Evolutionary conservation across 2,797 vertebrate genomes (phyloP).

Genomic region (Macropus fuliginosus): DNA sequence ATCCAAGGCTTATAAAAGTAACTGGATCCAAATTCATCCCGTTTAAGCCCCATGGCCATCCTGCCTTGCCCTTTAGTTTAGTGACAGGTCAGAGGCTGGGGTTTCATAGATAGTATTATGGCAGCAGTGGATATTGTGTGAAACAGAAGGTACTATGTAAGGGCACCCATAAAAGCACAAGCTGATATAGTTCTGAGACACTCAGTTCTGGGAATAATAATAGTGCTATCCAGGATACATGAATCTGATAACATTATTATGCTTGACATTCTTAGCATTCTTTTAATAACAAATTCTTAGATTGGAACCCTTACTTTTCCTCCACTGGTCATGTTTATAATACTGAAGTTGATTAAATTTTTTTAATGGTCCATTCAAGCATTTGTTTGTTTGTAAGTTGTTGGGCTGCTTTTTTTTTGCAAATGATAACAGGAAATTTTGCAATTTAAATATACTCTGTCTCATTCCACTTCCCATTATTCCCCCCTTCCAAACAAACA

Average conservation of each 20-base stretch:
- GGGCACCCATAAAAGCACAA: background rate
- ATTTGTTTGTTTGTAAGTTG: background rate
- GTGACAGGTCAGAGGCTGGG: background rate
- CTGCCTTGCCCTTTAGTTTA: background rate
- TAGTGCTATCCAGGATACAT: background rate
- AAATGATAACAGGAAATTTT: background rate
- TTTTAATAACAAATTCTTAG: background rate
- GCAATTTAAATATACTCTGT: background rate
- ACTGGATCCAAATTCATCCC: slow-evolving; percentile 41
- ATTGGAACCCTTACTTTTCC: background rate
- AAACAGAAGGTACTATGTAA: background rate
- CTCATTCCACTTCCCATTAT: background rate
- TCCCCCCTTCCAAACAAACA: background rate
- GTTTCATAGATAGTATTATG: background rate
- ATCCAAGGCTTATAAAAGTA: slow-evolving; percentile 62
- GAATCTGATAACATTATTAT: background rate
- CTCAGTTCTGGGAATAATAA: background rate
- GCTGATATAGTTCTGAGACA: background rate
- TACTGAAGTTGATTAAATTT: background rate
- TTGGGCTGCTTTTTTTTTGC: background rate
- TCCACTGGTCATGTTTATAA: background rate
- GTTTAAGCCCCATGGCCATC: slow-evolving; percentile 43
- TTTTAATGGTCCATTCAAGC: background rate
- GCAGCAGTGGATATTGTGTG: background rate
- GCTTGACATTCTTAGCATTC: slow-evolving; percentile 1